A percentile compares a stretch with the other conserved stretches of the same genome.
These are phyloP conservation scores for Harpalus rufipes DNA, from an alignment of 2,888 invertebrate genomes.

Conservation along the genomic window DNA sequence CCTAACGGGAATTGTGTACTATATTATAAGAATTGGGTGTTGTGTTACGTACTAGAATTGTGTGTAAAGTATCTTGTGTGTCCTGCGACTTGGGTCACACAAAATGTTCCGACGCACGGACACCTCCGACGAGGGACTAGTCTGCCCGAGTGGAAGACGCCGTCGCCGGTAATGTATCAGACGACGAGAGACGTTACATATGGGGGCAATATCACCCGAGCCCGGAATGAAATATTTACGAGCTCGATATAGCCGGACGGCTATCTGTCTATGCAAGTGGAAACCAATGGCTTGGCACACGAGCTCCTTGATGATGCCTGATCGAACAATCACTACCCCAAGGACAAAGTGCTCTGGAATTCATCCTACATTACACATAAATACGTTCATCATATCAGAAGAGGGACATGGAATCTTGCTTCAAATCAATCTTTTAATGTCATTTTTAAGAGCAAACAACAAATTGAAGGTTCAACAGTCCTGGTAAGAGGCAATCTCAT, in stretches of 20 bases:
- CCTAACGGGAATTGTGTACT: too few species aligned
- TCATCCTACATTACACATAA: background rate
- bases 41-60: too few species aligned
- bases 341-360: background rate
- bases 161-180: conserved; percentile 31
- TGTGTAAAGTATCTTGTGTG: too few species aligned
- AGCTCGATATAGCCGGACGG: conserved; percentile 50
- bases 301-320: conserved; percentile 37
- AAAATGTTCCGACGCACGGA: background rate
- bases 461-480: background rate
- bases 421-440: background rate
- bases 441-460: conserved; percentile 18
- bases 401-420: background rate
- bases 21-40: too few species aligned
- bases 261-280: conserved; percentile 64
- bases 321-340: conserved; percentile 29
- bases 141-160: conserved; percentile 8
- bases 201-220: conserved; percentile 44
- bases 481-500: conserved; percentile 22
- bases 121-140: conserved; percentile 17
- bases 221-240: conserved; percentile 65
- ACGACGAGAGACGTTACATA: conserved; percentile 40
- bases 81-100: too few species aligned
- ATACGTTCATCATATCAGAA: background rate
- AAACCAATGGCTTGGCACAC: conserved; percentile 47